Conservation (phyloP, 2,888 invertebrate species). For the Philereme transversata region DNA sequence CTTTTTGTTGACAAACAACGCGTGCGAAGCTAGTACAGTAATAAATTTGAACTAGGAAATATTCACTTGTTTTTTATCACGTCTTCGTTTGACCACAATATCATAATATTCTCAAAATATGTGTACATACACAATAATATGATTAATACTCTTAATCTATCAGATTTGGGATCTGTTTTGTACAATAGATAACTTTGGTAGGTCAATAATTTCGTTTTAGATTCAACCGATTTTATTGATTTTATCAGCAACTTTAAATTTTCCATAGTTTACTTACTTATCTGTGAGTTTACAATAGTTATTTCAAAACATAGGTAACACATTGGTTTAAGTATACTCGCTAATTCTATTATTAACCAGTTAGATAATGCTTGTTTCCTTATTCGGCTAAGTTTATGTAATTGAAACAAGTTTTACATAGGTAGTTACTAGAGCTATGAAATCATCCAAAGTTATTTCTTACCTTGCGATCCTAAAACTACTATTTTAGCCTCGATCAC, state of each 20-base stretch:
- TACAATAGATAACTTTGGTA: not conserved
- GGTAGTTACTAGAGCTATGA: constrained; percentile 15
- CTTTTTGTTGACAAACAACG: too few species aligned
- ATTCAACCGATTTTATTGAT: not conserved
- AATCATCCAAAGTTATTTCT: constrained; percentile 45
- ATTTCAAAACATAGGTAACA: not conserved
- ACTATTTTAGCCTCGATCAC: constrained; percentile 93
- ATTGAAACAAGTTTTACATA: constrained; percentile 33
- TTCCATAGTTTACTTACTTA: not conserved
- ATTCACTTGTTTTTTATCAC: too few species aligned
- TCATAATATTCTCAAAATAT: too few species aligned
- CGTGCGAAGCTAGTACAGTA: too few species aligned
- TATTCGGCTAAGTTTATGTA: constrained; percentile 11
- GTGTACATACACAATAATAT: too few species aligned
- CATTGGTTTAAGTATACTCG: not conserved
- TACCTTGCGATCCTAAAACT: constrained; percentile 92
- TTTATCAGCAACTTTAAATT: not conserved
- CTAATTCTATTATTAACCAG: constrained; percentile 12
- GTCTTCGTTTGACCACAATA: too few species aligned
- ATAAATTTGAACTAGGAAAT: too few species aligned
- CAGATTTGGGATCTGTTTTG: too few species aligned
- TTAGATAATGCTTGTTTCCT: constrained; percentile 19
- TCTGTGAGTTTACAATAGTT: not conserved
- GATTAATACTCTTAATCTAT: too few species aligned
- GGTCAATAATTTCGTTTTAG: not conserved